These are phyloP conservation scores for Aromia moschata DNA, from an alignment of 2,888 invertebrate genomes.

Conservation along the genomic window DNA sequence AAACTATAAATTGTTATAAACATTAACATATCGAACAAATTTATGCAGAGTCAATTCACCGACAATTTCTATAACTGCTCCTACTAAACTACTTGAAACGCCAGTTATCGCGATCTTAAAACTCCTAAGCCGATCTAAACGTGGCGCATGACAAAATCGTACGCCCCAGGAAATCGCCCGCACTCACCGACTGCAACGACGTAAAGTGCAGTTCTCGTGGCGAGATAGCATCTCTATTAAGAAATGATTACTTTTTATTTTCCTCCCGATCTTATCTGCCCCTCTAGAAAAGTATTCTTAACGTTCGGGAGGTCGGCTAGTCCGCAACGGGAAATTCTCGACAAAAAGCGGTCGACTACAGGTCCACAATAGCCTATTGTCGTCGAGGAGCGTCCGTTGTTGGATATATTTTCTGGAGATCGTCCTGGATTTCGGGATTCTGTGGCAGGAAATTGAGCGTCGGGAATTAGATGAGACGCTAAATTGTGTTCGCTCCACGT, in stretches of 20 bases:
- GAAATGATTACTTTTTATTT: neutral
- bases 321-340: neutral
- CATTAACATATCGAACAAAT: too few relatives aligned
- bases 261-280: neutral
- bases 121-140: too few relatives aligned
- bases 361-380: conserved; percentile 50
- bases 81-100: too few relatives aligned
- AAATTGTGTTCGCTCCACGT: neutral
- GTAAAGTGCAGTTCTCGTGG: too few relatives aligned
- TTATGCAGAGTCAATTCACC: too few relatives aligned
- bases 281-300: neutral
- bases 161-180: too few relatives aligned
- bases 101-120: too few relatives aligned
- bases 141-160: too few relatives aligned
- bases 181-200: too few relatives aligned
- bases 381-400: conserved; percentile 44
- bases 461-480: neutral
- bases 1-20: too few relatives aligned
- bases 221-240: neutral
- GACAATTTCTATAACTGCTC: too few relatives aligned
- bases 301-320: neutral
- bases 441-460: neutral
- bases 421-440: neutral
- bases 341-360: conserved; percentile 35
- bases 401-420: conserved; percentile 25